A percentile compares a stretch with the other conserved stretches of the same genome.
These are phyloP conservation scores for Hemaris fuciformis DNA, from an alignment of 2,888 invertebrate genomes.

Conservation along the genomic window DNA sequence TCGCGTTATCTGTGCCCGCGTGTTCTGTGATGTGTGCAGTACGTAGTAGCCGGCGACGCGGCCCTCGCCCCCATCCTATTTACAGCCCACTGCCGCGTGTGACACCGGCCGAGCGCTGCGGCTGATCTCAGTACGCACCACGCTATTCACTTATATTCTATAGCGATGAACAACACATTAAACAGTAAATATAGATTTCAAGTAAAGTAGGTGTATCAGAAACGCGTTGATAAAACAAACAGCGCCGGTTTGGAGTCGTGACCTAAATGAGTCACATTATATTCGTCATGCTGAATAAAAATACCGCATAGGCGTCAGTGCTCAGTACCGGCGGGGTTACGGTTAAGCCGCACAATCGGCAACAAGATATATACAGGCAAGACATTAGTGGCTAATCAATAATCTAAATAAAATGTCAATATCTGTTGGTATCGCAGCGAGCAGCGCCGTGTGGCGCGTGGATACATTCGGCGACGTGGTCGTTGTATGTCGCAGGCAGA, in stretches of 20 bases:
- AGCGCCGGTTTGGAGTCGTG: neutral
- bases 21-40: neutral
- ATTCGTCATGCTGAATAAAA: neutral
- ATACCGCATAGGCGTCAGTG: neutral
- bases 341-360: too few species aligned
- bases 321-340: too few species aligned
- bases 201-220: neutral
- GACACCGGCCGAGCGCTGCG: neutral
- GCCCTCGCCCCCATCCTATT: neutral
- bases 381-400: too few species aligned
- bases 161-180: neutral
- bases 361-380: too few species aligned
- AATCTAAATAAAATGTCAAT: too few species aligned
- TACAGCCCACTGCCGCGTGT: neutral
- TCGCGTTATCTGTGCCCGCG: neutral
- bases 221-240: neutral
- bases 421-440: too few species aligned
- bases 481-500: too few species aligned
- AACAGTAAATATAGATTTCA: neutral
- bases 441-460: too few species aligned
- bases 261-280: neutral
- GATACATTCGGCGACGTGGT: too few species aligned
- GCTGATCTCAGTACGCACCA: neutral
- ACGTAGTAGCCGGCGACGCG: neutral
- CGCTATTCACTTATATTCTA: neutral